A percentile compares a stretch with the other conserved stretches of the same genome.
Conservation (phyloP, 2,888 invertebrate species). For the Galeruca laticollis region DNA sequence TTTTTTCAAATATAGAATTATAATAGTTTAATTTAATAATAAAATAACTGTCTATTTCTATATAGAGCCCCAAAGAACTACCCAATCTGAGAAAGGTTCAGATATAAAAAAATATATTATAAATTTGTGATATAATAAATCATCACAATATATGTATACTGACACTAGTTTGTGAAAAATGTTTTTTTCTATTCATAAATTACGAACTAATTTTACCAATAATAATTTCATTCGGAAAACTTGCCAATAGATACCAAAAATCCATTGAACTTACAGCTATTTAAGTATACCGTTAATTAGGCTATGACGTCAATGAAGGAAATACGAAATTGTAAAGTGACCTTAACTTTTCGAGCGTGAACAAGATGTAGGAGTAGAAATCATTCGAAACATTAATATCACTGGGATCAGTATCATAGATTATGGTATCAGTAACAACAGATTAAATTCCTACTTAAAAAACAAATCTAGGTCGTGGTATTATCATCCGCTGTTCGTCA, state of each 20-base stretch:
- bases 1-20: too few relatives aligned
- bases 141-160: too few relatives aligned
- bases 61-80: too few relatives aligned
- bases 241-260: background rate
- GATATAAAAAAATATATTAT: too few relatives aligned
- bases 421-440: background rate
- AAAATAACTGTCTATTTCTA: too few relatives aligned
- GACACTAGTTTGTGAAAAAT: background rate
- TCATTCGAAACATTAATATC: background rate
- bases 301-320: background rate
- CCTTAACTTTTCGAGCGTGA: background rate
- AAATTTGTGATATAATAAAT: too few relatives aligned
- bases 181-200: background rate
- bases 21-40: too few relatives aligned
- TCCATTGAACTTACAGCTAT: slow-evolving; percentile 1
- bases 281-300: background rate
- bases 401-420: background rate
- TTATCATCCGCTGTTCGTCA: background rate
- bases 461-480: background rate
- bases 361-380: background rate
- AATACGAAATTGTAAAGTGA: background rate
- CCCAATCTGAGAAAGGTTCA: too few relatives aligned
- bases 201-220: background rate
- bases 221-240: background rate
- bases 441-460: background rate